These are phyloP conservation scores for Conus canariensis DNA, from an alignment of 2,888 invertebrate species.

Conservation along the genomic window DNA sequence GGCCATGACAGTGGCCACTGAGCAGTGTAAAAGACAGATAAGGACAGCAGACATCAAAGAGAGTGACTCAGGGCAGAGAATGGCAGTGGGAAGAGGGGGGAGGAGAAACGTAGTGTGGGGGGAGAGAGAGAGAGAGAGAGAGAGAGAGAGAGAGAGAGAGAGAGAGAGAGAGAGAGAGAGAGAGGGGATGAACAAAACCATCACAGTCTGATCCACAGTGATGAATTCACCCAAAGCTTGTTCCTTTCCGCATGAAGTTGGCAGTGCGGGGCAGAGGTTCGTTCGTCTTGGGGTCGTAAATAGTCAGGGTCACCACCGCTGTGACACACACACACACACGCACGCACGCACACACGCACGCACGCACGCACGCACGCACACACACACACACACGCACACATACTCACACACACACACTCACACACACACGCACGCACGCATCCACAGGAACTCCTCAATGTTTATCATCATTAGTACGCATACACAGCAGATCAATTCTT, in stretches of 20 bases:
- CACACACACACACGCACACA: not conserved
- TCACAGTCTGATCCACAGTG: no score
- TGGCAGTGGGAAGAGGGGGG: not conserved
- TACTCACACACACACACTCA: not conserved
- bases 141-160: not conserved
- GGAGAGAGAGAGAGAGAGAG: not conserved
- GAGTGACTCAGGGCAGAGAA: not conserved
- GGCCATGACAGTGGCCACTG: no score
- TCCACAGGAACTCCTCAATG: no score
- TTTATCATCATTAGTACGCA: not conserved
- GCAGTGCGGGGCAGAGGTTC: constrained; percentile 69
- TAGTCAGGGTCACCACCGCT: constrained; percentile 72
- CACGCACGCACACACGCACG: constrained; percentile 7
- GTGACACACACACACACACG: constrained; percentile 36
- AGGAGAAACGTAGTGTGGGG: not conserved
- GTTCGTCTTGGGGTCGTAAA: constrained; percentile 70
- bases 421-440: not conserved
- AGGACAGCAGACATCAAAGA: not conserved
- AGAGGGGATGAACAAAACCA: not conserved
- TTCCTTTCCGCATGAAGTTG: constrained; percentile 73
- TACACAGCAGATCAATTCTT: not conserved
- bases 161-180: not conserved
- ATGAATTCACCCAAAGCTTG: constrained; percentile 71
- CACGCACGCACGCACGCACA: not conserved
- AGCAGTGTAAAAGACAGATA: not conserved